phyloP scores from a whole-genome alignment of 2,888 invertebrate genomes.

The Ferrisia virgata region DNA sequence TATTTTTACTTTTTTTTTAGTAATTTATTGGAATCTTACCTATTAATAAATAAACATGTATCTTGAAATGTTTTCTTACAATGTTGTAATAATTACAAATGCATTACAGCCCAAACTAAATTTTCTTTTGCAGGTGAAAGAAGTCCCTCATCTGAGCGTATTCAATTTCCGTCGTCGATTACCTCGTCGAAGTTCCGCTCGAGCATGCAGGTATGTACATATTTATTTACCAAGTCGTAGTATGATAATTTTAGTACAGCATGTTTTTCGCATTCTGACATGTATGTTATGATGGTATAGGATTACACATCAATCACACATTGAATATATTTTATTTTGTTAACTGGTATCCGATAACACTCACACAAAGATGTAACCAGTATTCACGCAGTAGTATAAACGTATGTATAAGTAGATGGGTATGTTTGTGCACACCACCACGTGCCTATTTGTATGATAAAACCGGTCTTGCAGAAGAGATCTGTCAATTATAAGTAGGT shows the following conservation, averaged over 20 bases:
- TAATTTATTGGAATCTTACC: background rate
- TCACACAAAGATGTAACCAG: background rate
- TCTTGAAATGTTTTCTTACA: no score
- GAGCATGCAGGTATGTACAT: background rate
- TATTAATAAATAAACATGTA: background rate
- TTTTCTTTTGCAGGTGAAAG: background rate
- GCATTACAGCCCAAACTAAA: background rate
- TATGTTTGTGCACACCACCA: background rate
- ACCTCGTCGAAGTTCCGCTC: background rate
- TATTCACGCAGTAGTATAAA: no score
- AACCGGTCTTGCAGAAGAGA: conserved; percentile 1
- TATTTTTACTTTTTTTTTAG: background rate
- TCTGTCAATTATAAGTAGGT: background rate
- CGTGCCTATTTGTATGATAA: background rate
- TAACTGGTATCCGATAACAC: background rate
- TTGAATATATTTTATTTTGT: background rate
- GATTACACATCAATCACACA: background rate
- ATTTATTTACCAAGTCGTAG: background rate
- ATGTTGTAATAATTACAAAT: no score
- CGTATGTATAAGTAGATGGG: background rate
- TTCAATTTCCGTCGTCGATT: background rate
- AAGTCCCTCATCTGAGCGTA: background rate
- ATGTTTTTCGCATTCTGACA: background rate
- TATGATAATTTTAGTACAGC: background rate
- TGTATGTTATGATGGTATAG: background rate